Evolutionary conservation across 1,140 invertebrate species (phyloP), one percentile per base, ranked within the genome.

Genomic region (Macrobrachium nipponense): DNA sequence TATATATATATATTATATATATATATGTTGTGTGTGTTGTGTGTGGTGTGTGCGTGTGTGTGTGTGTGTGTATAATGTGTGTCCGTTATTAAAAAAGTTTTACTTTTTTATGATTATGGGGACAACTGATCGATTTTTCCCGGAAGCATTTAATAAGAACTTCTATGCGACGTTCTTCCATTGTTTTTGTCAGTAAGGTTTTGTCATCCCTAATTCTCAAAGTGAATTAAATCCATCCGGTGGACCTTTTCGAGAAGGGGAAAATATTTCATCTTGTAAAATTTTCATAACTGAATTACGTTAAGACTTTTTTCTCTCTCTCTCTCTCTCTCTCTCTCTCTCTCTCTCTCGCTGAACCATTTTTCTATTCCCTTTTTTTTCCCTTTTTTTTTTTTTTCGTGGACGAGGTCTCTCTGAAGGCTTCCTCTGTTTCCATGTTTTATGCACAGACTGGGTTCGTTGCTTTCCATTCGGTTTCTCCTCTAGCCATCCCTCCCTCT

Each of bases 1-100:
- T 66, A 66, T 66, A 66, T 66, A 66, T 66, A 17, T 66, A 66
- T 66, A 66, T 11, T 66, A 66, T 66, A 66, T 66, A 66, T 66
- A 66, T 66, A 66, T 66, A 66, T 66, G 12, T n/a, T 66, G 14
- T 66, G 14, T n/a, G n/a, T n/a, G n/a, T n/a, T n/a, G n/a, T n/a
- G n/a, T n/a, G n/a, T n/a, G n/a, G n/a, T n/a, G n/a, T n/a, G n/a
- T n/a, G n/a, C n/a, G n/a, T n/a, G n/a, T n/a, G n/a, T n/a, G n/a
- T n/a, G n/a, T n/a, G n/a, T n/a, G n/a, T n/a, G n/a, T n/a, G n/a
- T n/a, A n/a, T n/a, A n/a, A n/a, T n/a, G n/a, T n/a, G n/a, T n/a
- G n/a, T n/a, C n/a, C n/a, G n/a, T n/a, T n/a, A n/a, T 62, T 36
- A 1, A 36, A 36, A 36, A 36, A 1, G 27, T 36, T 36, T 36